These are phyloP conservation scores for Drosophila prosaltans DNA, from an alignment of 1,140 invertebrate species.

Conservation along the genomic window DNA sequence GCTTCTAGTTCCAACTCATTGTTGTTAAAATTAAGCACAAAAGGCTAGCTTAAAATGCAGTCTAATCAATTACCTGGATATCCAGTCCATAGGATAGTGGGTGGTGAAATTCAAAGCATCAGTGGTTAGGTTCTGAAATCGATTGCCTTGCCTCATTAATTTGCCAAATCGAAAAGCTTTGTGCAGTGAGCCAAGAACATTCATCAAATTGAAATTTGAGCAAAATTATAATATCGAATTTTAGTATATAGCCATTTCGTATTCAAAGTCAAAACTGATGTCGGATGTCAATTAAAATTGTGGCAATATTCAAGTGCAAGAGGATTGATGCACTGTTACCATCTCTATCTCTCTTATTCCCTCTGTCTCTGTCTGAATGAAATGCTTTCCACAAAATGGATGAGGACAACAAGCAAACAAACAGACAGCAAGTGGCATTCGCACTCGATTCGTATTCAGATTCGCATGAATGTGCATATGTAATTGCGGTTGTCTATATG, in stretches of 20 bases:
- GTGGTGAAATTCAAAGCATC: not conserved
- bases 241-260: conserved; percentile 31
- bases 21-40: conserved; percentile 6
- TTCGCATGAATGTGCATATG: conserved; percentile 78
- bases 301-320: conserved; percentile 64
- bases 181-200: conserved; percentile 37
- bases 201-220: conserved; percentile 58
- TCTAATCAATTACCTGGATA: conserved; percentile 55
- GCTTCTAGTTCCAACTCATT: conserved; percentile 26
- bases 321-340: conserved; percentile 41
- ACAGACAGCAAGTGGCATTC: conserved; percentile 53
- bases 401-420: conserved; percentile 17
- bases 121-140: conserved; percentile 13
- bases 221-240: conserved; percentile 44
- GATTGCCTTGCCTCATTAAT: conserved; percentile 60
- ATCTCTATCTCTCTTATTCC: conserved; percentile 10
- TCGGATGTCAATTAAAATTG: conserved; percentile 75
- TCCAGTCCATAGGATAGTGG: not conserved
- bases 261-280: conserved; percentile 48
- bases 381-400: conserved; percentile 12
- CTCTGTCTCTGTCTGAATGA: conserved; percentile 39
- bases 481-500: conserved; percentile 67
- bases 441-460: conserved; percentile 34
- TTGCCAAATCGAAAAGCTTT: conserved; percentile 27
- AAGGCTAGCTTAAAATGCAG: conserved; percentile 29